Evolutionary conservation across 2,888 invertebrate species (phyloP), one percentile per base, ranked within the genome.

Genomic region (Drosophila paracracens): DNA sequence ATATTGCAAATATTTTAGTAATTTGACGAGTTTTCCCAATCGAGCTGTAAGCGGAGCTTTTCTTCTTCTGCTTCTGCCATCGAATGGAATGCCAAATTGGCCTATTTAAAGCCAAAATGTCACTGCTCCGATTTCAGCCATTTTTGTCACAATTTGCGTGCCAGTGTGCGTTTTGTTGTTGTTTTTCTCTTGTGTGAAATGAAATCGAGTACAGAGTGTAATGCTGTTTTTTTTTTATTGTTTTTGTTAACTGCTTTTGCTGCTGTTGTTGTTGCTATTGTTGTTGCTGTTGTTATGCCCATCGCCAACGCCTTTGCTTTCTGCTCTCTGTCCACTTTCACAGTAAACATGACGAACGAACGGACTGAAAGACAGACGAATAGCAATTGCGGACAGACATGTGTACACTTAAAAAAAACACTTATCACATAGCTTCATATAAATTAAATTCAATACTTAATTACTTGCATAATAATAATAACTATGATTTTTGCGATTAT

Each of bases 121-220:
- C 33, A 57, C 35, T 58, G n/a, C 21, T 40, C 38, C 59, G 21
- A 40, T 71, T 62, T 36, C 21, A 25, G 40, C 54, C 61, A 56
- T 51, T 57, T 51, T 53, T 43, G 27, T 51, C 11, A 31, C 33
- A 18, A 36, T 48, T 60, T 64, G 40, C 31, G 64, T 57, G 33
- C 70, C 89, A 89, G 60, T 88, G 89, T 89, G 76, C 85, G 59
- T 50, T 52, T 35, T 69, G 27, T 50, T 59, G 33, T 56, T 56
- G 56, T 27, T 21, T 33, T n/a, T 13, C 21, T 33, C 46, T 67
- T 81, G 70, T 72, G 69, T 77, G 64, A 88, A 86, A 89, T 86
- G 86, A 83, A 87, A 87, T 90, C 77, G 87, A 89, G 89, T 88
- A 86, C 77, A 88, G 64, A 65, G 79, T 78, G 76, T 69, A 79